Evolutionary conservation across 2,888 invertebrate species (phyloP).

Genomic region (Epiblema foenella): DNA sequence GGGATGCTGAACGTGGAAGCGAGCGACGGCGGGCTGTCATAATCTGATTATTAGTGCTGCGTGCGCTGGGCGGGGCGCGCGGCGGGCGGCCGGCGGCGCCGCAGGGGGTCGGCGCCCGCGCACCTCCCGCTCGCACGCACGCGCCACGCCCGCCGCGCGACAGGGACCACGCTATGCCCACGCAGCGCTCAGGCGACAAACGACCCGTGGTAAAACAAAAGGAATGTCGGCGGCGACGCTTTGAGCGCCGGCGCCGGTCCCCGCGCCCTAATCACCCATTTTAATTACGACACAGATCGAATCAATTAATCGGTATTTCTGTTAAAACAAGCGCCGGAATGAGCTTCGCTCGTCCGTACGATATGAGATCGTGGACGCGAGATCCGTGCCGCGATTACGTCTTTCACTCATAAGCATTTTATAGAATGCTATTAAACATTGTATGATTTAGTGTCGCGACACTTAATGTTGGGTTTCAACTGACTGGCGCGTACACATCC

Average conservation of each 20-base stretch:
- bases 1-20: slow-evolving; percentile 67
- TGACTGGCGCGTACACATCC: slow-evolving; percentile 17
- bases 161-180: slow-evolving; percentile 58
- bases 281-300: slow-evolving; percentile 85
- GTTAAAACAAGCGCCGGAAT: slow-evolving; percentile 80
- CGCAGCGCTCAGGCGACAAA: slow-evolving; percentile 81
- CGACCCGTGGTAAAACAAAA: slow-evolving; percentile 85
- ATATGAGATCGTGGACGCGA: slow-evolving; percentile 66
- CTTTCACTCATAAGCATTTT: slow-evolving; percentile 63
- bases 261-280: slow-evolving; percentile 84
- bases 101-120: slow-evolving; percentile 83
- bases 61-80: slow-evolving; percentile 77
- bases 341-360: slow-evolving; percentile 67
- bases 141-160: slow-evolving; percentile 49
- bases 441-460: slow-evolving; percentile 41
- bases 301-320: slow-evolving; percentile 85
- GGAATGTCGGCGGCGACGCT: slow-evolving; percentile 84
- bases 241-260: slow-evolving; percentile 83
- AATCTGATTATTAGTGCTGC: slow-evolving; percentile 82
- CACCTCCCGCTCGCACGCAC: slow-evolving; percentile 65
- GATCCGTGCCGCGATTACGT: slow-evolving; percentile 66
- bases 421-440: slow-evolving; percentile 53
- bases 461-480: slow-evolving; percentile 22
- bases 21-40: slow-evolving; percentile 75
- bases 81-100: slow-evolving; percentile 77